Conservation (phyloP, 2,113 vertebrate species). For the Ahaetulla prasina region DNA sequence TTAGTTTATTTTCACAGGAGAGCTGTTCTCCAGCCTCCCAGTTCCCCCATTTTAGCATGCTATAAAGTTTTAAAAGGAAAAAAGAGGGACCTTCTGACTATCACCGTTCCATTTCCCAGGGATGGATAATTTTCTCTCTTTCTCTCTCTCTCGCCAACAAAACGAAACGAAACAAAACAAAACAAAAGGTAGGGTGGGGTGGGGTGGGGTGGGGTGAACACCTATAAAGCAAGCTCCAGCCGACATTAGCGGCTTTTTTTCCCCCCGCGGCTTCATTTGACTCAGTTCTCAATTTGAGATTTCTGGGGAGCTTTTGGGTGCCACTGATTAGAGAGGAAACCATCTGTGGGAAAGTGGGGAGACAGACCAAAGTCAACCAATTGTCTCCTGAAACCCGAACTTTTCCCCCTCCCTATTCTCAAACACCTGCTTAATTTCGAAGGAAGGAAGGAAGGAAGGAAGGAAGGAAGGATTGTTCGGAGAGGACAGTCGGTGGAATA, state of each 20-base stretch:
- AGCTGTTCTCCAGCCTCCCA: neutral
- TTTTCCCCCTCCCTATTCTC: neutral
- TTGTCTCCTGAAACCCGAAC: constrained; percentile 53
- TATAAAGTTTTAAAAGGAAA: neutral
- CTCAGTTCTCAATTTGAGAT: constrained; percentile 58
- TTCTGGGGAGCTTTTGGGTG: constrained; percentile 66
- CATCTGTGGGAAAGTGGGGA: constrained; percentile 54
- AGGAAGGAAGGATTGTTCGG: neutral
- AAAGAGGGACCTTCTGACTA: too few relatives aligned
- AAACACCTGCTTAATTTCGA: neutral
- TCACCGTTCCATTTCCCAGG: too few relatives aligned
- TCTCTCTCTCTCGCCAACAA: neutral
- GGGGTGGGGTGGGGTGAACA: neutral
- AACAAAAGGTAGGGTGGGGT: too few relatives aligned
- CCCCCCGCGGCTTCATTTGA: constrained; percentile 32
- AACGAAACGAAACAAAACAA: neutral
- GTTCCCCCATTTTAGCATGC: neutral
- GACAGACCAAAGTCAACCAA: constrained; percentile 69
- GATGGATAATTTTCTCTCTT: neutral
- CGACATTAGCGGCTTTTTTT: constrained; percentile 39
- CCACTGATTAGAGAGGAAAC: constrained; percentile 61
- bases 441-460: neutral
- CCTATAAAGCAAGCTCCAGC: neutral
- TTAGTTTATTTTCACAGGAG: neutral
- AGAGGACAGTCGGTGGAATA: neutral